Evolutionary conservation across 2,113 vertebrate species (phyloP).

Genomic region (Zosterops pallidus): DNA sequence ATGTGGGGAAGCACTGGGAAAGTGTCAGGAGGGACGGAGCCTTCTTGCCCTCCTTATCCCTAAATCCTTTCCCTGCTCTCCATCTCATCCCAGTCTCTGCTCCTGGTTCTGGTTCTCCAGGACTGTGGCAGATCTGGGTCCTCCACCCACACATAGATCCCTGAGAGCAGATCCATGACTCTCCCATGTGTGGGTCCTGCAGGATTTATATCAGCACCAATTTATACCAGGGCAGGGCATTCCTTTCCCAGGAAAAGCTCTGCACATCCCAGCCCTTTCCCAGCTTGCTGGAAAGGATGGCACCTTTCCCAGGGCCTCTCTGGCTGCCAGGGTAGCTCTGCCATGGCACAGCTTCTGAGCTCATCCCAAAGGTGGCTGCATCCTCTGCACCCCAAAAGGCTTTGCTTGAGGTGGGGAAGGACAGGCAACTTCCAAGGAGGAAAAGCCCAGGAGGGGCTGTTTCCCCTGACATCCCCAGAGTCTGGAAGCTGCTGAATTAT

Average conservation of each 20-base stretch:
- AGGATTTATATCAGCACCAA: neutral
- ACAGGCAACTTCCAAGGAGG: neutral
- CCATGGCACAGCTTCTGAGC: neutral
- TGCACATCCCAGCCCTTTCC: neutral
- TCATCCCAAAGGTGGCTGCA: neutral
- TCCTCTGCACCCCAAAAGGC: neutral
- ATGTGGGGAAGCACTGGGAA: neutral
- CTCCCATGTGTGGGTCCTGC: accelerated
- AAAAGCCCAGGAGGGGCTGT: neutral
- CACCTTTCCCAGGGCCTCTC: neutral
- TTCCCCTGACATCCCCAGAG: accelerated
- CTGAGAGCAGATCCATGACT: neutral
- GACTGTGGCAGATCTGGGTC: neutral
- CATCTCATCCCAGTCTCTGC: neutral
- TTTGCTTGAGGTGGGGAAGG: neutral
- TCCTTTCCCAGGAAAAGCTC: neutral
- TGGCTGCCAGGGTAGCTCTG: neutral
- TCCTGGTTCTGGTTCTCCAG: neutral
- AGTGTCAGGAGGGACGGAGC: neutral
- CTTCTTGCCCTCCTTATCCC: neutral
- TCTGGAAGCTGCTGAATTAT: neutral
- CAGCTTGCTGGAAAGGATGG: neutral
- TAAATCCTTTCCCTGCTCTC: neutral
- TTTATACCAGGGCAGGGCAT: neutral
- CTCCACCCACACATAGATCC: neutral